Conservation (phyloP, 2,113 vertebrate species). For the Atlantisia rogersi region DNA sequence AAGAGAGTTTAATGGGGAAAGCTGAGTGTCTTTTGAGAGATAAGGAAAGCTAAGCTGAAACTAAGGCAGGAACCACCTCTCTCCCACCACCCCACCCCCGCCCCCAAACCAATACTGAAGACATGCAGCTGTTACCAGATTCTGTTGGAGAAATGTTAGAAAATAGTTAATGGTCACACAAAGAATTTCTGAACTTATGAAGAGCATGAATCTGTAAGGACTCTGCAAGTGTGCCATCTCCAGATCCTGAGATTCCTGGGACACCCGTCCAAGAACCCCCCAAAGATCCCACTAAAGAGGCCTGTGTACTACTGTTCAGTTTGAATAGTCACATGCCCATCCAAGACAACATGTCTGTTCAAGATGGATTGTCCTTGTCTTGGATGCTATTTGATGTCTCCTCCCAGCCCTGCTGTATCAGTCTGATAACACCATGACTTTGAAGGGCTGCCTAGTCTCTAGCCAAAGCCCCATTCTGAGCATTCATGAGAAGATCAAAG, state of each 20-base stretch:
- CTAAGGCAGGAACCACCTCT: not conserved
- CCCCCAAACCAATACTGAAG: not conserved
- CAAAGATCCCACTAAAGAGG: not conserved
- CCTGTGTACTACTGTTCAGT: not conserved
- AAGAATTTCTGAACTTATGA: not conserved
- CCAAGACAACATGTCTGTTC: not conserved
- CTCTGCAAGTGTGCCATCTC: not conserved
- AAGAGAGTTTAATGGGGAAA: not conserved
- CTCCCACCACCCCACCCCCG: too few species aligned
- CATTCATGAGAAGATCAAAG: not conserved
- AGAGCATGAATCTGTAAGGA: not conserved
- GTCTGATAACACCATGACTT: not conserved
- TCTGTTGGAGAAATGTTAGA: not conserved
- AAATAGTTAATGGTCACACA: not conserved
- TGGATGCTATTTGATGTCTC: not conserved
- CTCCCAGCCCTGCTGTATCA: not conserved
- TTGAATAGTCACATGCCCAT: not conserved
- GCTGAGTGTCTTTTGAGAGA: not conserved
- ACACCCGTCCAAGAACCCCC: not conserved
- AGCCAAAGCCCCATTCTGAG: not conserved
- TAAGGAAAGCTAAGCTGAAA: not conserved
- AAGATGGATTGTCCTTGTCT: not conserved
- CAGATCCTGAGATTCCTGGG: not conserved
- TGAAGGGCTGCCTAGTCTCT: not conserved
- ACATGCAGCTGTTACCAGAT: not conserved